Conservation (phyloP, 1,140 invertebrate species). For the Planococcus citri region DNA sequence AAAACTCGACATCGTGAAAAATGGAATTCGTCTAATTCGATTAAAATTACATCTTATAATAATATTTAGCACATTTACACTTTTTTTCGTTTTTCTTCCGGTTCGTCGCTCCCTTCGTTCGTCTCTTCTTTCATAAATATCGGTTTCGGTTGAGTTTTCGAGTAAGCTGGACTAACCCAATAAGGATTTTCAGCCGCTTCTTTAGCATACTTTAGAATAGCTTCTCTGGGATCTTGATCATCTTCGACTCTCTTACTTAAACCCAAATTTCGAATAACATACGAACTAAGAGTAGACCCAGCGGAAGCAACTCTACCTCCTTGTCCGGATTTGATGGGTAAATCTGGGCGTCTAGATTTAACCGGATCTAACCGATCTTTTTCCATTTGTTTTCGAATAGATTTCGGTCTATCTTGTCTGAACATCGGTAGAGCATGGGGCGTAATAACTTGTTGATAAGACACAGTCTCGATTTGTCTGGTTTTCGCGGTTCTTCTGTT, state of each 20-base stretch:
- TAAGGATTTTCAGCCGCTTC: constrained; percentile 94
- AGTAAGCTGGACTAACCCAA: constrained; percentile 52
- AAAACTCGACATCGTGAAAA: too few species aligned
- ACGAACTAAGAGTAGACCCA: constrained; percentile 92
- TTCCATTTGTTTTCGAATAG: constrained; percentile 80
- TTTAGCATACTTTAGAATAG: constrained; percentile 93
- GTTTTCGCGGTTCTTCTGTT: constrained; percentile 66
- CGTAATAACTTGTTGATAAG: constrained; percentile 89
- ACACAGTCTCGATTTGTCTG: constrained; percentile 72
- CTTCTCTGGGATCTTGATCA: constrained; percentile 91
- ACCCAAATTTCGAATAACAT: constrained; percentile 90
- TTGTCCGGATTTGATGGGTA: constrained; percentile 85
- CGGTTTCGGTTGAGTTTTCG: constrained; percentile 42
- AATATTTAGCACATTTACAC: too few species aligned
- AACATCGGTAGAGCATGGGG: constrained; percentile 94
- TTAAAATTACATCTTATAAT: background rate
- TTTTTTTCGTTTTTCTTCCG: constrained; percentile 3
- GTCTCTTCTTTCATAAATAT: constrained; percentile 39
- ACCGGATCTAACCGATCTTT: constrained; percentile 83
- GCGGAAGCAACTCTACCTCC: constrained; percentile 89
- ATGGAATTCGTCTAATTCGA: too few species aligned
- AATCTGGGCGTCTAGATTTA: constrained; percentile 83
- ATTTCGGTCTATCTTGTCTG: constrained; percentile 78
- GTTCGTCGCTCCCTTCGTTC: constrained; percentile 27
- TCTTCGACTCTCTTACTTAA: constrained; percentile 85